phyloP scores from a whole-genome alignment of 2,888 invertebrate genomes.

The Hypolimnas misippus region DNA sequence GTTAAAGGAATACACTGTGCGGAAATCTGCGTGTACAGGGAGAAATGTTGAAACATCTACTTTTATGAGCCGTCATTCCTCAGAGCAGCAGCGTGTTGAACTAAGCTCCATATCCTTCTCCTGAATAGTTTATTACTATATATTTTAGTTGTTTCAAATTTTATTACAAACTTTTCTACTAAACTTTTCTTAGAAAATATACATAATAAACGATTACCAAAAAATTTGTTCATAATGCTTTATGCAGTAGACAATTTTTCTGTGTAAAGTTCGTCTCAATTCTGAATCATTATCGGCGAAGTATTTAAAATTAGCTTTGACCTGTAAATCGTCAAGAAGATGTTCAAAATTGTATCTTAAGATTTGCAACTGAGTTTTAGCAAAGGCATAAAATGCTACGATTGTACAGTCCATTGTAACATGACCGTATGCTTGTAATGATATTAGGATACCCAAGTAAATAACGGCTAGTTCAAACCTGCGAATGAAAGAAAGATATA shows the following conservation, averaged over 20 bases:
- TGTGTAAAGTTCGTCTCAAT: conserved; percentile 45
- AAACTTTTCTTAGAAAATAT: conserved; percentile 4
- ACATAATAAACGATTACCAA: conserved; percentile 51
- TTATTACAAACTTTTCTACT: too few relatives aligned
- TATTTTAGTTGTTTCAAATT: too few relatives aligned
- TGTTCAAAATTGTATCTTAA: conserved; percentile 64
- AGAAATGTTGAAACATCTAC: too few relatives aligned
- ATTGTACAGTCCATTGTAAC: conserved; percentile 72
- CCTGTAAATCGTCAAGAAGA: conserved; percentile 46
- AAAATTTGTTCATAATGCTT: conserved; percentile 62
- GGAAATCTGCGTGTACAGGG: too few relatives aligned
- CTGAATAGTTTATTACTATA: too few relatives aligned
- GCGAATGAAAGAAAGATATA: conserved; percentile 42
- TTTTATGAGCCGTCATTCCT: too few relatives aligned
- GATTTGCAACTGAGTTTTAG: conserved; percentile 63
- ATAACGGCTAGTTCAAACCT: conserved; percentile 61
- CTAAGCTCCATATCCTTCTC: too few relatives aligned
- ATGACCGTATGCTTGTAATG: conserved; percentile 65
- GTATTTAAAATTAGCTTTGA: conserved; percentile 23
- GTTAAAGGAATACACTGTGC: too few relatives aligned
- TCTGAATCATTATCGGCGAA: neutral
- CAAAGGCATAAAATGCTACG: conserved; percentile 66
- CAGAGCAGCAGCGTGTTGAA: too few relatives aligned
- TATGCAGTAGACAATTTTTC: conserved; percentile 58
- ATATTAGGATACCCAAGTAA: conserved; percentile 60